These are phyloP conservation scores for Asobara japonica DNA, from an alignment of 1,140 invertebrate genomes.

Conservation along the genomic window DNA sequence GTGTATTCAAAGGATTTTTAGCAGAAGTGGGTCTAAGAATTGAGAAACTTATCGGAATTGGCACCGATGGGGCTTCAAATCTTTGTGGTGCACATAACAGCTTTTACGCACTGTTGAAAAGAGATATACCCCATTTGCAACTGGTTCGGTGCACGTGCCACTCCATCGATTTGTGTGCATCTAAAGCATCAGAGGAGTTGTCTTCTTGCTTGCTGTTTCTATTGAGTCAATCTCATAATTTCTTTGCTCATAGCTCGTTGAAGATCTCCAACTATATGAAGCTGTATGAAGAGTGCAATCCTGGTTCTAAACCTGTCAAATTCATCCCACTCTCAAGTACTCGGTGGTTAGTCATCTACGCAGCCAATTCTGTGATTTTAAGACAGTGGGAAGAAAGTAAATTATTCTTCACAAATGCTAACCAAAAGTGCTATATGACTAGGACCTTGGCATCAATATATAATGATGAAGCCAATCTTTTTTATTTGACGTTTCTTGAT, in stretches of 20 bases:
- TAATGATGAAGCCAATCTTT: constrained; percentile 39
- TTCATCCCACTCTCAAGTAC: too few relatives aligned
- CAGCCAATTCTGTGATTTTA: constrained; percentile 47
- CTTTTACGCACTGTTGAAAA: constrained; percentile 40
- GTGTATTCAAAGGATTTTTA: constrained; percentile 19
- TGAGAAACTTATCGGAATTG: constrained; percentile 49
- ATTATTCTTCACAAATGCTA: constrained; percentile 43
- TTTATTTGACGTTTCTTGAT: constrained; percentile 40
- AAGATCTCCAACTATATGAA: background rate
- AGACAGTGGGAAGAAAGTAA: constrained; percentile 57
- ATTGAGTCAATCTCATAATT: background rate
- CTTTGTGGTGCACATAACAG: constrained; percentile 49
- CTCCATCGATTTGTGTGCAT: constrained; percentile 42
- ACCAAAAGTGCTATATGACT: constrained; percentile 43
- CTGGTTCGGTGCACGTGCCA: constrained; percentile 46
- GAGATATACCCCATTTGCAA: constrained; percentile 33
- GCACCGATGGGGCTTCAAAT: constrained; percentile 52
- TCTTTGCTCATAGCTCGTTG: background rate
- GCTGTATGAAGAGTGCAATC: background rate
- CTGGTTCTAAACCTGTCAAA: too few relatives aligned
- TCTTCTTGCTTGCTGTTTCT: background rate
- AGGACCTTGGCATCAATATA: constrained; percentile 42
- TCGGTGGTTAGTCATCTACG: too few relatives aligned
- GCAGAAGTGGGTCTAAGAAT: constrained; percentile 34
- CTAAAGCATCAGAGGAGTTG: constrained; percentile 45